Evolutionary conservation across 2,888 invertebrate species (phyloP), one percentile per base, ranked within the genome.

Genomic region (Cheilosia scutellata): DNA sequence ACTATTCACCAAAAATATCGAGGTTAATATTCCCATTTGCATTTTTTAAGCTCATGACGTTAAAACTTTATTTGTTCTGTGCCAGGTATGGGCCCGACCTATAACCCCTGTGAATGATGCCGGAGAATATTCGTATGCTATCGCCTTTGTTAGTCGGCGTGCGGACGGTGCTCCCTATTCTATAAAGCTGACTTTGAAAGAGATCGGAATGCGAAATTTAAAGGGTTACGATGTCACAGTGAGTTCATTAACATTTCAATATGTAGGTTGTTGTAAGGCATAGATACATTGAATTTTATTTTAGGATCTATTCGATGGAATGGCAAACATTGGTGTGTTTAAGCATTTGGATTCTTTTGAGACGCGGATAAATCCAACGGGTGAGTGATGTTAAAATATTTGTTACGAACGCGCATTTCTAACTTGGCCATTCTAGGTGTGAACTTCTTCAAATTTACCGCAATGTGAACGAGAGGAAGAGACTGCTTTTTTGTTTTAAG

Each of bases 81-180:
- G 29, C 25, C 13, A 92, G 92, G 90, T 91, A 62, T 93, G 93
- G 93, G 89, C 90, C 1, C 90, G 93, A 79, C 92, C 92, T 44
- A 90, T 93, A 27, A 89, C 89, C 4, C 93, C 93, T 0, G 82
- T 90, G 2, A 87, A 82, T 27, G 72, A 66, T 4, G 80, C 53
- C 29, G 90, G 90, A 13, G 88, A 92, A 42, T 88, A 91, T 87
- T 94, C 93, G 1, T 93, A 92, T 89, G 93, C 93, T 2, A 89
- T 93, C 13, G 93, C 93, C 37, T 92, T 93, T 87, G 91, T 92
- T 2, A 93, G 93, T 79, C 91, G 91, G 3, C 91, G 93, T 1
- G 83, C 89, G 3, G 93, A 93, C 89, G 93, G 93, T 11, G 89
- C 91, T 16, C 93, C 93, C 1, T 91, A 90, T 76, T 70, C 89